These are phyloP conservation scores for Parapristionchus giblindavisi DNA, from an alignment of 2,888 invertebrate genomes.

Conservation along the genomic window DNA sequence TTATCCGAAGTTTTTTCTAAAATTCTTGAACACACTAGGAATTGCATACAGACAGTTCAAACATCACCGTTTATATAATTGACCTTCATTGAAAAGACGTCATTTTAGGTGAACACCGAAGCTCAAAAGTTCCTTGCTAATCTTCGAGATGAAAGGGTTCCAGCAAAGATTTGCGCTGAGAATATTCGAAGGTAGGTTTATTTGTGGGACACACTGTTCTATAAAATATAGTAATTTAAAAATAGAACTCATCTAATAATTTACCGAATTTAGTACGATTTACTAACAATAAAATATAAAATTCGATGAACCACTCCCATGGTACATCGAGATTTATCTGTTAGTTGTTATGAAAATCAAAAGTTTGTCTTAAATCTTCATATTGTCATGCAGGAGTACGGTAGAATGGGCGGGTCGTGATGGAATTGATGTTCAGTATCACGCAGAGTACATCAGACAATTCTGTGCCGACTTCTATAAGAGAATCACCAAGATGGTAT, in stretches of 20 bases:
- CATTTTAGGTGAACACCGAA: constrained; percentile 86
- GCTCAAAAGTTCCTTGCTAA: constrained; percentile 88
- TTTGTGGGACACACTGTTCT: too few relatives aligned
- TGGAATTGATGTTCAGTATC: constrained; percentile 87
- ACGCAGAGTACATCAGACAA: constrained; percentile 75
- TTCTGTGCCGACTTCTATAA: constrained; percentile 63
- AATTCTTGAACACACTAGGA: too few relatives aligned
- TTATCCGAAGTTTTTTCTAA: too few relatives aligned
- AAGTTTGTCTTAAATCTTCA: background rate
- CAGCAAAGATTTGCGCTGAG: constrained; percentile 85
- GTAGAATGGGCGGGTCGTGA: constrained; percentile 97
- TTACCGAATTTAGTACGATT: background rate
- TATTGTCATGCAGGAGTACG: constrained; percentile 74
- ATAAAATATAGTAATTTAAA: too few relatives aligned
- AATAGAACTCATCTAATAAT: background rate
- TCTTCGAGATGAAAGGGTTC: constrained; percentile 86
- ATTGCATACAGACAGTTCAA: too few relatives aligned
- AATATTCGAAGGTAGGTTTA: constrained; percentile 83
- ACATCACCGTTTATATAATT: too few relatives aligned
- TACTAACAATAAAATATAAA: too few relatives aligned
- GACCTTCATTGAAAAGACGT: too few relatives aligned
- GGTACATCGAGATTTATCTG: background rate
- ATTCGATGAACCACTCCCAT: too few relatives aligned
- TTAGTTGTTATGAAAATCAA: background rate
- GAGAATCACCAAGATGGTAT: constrained; percentile 60